A percentile compares a stretch with the other conserved stretches of the same genome.
Conservation (phyloP, 92 coral and sea anemone species). For the Paragorgia papillata region DNA sequence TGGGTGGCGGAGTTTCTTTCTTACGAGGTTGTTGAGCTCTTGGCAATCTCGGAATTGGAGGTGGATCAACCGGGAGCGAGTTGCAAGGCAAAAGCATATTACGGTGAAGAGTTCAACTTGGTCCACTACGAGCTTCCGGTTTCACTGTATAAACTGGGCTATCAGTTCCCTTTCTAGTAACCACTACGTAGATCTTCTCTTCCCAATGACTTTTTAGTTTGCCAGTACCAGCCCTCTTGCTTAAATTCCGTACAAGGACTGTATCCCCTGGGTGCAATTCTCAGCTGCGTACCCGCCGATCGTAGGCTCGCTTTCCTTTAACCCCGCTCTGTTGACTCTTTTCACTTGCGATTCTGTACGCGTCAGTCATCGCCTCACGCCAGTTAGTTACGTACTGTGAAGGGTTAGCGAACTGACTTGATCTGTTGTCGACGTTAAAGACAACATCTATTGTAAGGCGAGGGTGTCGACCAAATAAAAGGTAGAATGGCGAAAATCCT, state of each 20-base stretch:
- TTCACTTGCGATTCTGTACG: slow-evolving; percentile 29
- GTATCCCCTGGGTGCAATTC: slow-evolving; percentile 50
- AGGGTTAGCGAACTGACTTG: not conserved
- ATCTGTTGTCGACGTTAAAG: not conserved
- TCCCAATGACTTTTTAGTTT: slow-evolving; percentile 56
- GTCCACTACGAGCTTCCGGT: slow-evolving; percentile 42
- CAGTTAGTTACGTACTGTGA: slow-evolving; percentile 39
- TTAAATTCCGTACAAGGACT: slow-evolving; percentile 53
- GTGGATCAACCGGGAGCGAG: slow-evolving; percentile 38
- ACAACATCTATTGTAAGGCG: slow-evolving; percentile 39
- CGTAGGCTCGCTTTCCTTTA: slow-evolving; percentile 43
- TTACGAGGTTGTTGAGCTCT: not conserved
- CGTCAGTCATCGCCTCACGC: slow-evolving; percentile 42
- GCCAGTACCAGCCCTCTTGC: slow-evolving; percentile 51
- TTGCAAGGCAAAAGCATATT: slow-evolving; percentile 57
- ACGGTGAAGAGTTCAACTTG: slow-evolving; percentile 37
- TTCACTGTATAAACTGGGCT: slow-evolving; percentile 55
- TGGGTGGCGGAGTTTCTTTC: no score
- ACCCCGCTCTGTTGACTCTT: slow-evolving; percentile 32
- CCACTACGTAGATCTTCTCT: slow-evolving; percentile 43
- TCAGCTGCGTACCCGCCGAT: slow-evolving; percentile 46
- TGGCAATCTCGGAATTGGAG: not conserved
- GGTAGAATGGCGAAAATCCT: slow-evolving; percentile 50
- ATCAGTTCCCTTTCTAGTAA: slow-evolving; percentile 33
- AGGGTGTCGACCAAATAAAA: slow-evolving; percentile 59